A percentile compares a stretch with the other conserved stretches of the same genome.
Evolutionary conservation across 2,888 invertebrate genomes (phyloP).

Genomic region (Cyclophora albipunctata): DNA sequence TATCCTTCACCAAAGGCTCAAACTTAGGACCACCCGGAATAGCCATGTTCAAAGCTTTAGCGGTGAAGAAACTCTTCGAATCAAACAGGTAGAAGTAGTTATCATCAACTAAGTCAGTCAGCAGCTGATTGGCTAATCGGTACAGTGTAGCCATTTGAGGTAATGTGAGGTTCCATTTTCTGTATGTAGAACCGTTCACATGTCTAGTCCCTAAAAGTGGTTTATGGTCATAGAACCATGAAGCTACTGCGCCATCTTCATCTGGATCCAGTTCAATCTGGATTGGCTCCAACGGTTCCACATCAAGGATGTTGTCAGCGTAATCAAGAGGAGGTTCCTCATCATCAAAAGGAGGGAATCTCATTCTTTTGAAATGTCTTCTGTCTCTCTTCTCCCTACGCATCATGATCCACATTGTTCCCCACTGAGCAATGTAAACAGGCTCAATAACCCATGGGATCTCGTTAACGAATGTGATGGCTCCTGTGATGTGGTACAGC

Average conservation of each 20-base stretch:
- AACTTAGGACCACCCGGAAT: conserved; percentile 99
- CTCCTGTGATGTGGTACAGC: conserved; percentile 98
- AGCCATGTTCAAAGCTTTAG: conserved; percentile 99
- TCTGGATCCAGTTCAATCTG: conserved; percentile 98
- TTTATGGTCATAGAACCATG: conserved; percentile 99
- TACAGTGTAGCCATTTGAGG: conserved; percentile 99
- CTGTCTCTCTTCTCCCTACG: conserved; percentile 98
- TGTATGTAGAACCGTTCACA: conserved; percentile 98
- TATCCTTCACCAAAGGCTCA: conserved; percentile 98
- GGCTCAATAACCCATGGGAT: conserved; percentile 99
- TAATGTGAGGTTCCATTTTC: conserved; percentile 95
- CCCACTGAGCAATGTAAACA: conserved; percentile 99
- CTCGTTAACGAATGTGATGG: conserved; percentile 99
- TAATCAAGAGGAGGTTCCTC: conserved; percentile 99
- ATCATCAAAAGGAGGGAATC: conserved; percentile 99
- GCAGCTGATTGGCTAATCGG: conserved; percentile 95
- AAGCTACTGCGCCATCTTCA: conserved; percentile 91
- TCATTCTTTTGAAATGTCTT: conserved; percentile 98
- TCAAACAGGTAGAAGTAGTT: conserved; percentile 99
- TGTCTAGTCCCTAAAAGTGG: conserved; percentile 93
- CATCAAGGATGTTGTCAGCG: conserved; percentile 98
- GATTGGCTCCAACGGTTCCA: conserved; percentile 98
- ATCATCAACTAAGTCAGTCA: conserved; percentile 98
- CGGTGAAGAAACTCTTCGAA: conserved; percentile 99
- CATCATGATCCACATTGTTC: conserved; percentile 99